Evolutionary conservation across 1,140 invertebrate species (phyloP).

Genomic region (Eupeodes corollae): DNA sequence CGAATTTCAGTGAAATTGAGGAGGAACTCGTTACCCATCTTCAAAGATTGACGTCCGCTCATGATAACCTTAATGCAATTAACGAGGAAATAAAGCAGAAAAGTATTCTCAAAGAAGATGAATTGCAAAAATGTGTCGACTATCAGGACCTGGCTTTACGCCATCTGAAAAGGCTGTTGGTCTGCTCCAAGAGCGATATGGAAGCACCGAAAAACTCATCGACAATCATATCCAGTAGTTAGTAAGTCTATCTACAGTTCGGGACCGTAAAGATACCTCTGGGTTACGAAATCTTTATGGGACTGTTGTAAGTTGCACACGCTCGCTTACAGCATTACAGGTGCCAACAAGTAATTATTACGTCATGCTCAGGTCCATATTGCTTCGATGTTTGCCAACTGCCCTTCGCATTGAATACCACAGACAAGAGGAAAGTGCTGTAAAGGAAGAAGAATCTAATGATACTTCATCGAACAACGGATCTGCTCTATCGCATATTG

Average conservation of each 20-base stretch:
- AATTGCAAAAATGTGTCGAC: too few relatives aligned
- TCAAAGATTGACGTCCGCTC: too few relatives aligned
- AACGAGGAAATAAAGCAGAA: too few relatives aligned
- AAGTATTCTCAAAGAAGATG: too few relatives aligned
- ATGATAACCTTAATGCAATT: too few relatives aligned
- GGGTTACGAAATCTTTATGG: not conserved
- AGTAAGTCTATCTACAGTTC: not conserved
- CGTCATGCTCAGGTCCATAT: not conserved
- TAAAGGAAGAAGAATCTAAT: too few relatives aligned
- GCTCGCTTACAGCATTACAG: not conserved
- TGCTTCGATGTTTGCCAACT: not conserved
- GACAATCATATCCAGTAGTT: not conserved
- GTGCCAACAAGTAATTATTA: not conserved
- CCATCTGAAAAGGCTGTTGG: not conserved
- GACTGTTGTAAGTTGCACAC: not conserved
- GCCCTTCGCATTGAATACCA: not conserved
- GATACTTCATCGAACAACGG: too few relatives aligned
- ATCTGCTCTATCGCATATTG: too few relatives aligned
- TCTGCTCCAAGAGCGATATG: not conserved
- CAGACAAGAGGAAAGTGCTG: too few relatives aligned
- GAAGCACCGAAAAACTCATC: not conserved
- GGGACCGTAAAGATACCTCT: not conserved
- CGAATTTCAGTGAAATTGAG: too few relatives aligned
- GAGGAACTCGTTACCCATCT: too few relatives aligned
- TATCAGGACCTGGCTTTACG: too few relatives aligned